Evolutionary conservation across 2,797 vertebrate genomes (phyloP), one percentile per base, ranked within the genome.

Genomic region (Mycteria americana): DNA sequence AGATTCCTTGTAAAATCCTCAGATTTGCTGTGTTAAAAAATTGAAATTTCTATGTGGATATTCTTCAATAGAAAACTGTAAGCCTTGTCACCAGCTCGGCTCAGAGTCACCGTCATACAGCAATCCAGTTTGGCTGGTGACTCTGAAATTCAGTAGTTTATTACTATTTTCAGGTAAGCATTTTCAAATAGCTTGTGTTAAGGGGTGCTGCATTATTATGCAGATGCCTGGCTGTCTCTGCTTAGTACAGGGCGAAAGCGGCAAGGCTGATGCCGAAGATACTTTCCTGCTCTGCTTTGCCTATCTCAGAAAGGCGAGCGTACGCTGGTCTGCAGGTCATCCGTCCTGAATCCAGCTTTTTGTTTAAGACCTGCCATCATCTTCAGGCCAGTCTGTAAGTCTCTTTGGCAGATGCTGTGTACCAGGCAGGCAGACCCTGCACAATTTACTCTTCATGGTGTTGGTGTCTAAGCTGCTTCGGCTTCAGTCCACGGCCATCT

Each of bases 31-130:
- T n/a, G 65, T 62, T 76, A 45, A 50, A 63, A 76, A 33, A 19
- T 2, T 13, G 19, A 43, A 37, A 51, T 67, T 33, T 45, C 37
- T 30, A 4, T 0, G 0, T 48, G 35, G 41, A 4, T 35, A 9
- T 48, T 69, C 46, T 59, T 39, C 21, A 15, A 5, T 3, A 70
- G 24, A 67, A 84, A 85, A 46, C 21, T 2, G 2, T 41, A 43
- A 85, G 6, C 24, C 28, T 60, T 68, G 17, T 78, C 46, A 25
- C 6, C 48, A 62, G 35, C 21, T 48, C 46, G 39, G 21, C 24
- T 80, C 57, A 21, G 25, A 53, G 33, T 45, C 64, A 43, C 23
- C 57, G 31, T 53, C 33, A 9, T 23, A 23, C 51, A 62, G 35
- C 62, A 68, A 16, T 35, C 30, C 51, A 37, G n/a, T n/a, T 41